phyloP scores from a whole-genome alignment of 2,888 invertebrate genomes.

The Ophioninae sp. region DNA sequence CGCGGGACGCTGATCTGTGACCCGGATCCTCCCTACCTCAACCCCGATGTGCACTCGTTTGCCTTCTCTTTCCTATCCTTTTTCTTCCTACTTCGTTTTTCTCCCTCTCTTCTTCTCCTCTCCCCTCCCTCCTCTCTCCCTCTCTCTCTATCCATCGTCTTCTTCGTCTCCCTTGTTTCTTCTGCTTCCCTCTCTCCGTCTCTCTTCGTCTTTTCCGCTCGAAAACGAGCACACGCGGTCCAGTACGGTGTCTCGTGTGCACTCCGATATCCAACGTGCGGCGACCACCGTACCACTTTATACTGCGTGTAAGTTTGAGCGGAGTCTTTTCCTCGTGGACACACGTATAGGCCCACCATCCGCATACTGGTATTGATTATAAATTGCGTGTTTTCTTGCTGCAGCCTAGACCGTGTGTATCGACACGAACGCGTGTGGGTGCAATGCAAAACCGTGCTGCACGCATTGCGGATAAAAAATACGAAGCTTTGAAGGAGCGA shows the following conservation, averaged over 20 bases:
- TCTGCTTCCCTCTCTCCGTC: slow-evolving; percentile 42
- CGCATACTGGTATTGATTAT: slow-evolving; percentile 45
- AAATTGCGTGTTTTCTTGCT: slow-evolving; percentile 32
- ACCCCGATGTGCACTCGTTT: slow-evolving; percentile 72
- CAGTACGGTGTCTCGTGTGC: slow-evolving; percentile 54
- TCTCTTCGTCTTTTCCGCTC: slow-evolving; percentile 48
- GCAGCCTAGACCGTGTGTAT: slow-evolving; percentile 8
- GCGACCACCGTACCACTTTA: slow-evolving; percentile 35
- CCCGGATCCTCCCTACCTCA: slow-evolving; percentile 81
- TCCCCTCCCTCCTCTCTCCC: slow-evolving; percentile 27
- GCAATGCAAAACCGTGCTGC: slow-evolving; percentile 60
- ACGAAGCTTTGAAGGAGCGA: slow-evolving; percentile 12
- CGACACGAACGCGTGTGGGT: not conserved
- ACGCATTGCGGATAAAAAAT: slow-evolving; percentile 69
- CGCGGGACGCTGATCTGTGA: slow-evolving; percentile 80
- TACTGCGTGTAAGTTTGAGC: slow-evolving; percentile 30
- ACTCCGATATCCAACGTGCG: slow-evolving; percentile 37
- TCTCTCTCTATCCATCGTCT: slow-evolving; percentile 24
- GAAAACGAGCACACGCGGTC: slow-evolving; percentile 49
- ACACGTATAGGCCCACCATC: slow-evolving; percentile 21
- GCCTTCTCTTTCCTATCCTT: slow-evolving; percentile 70
- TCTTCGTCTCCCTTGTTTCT: slow-evolving; percentile 39
- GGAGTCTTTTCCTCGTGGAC: slow-evolving; percentile 24
- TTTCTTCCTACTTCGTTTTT: slow-evolving; percentile 61
- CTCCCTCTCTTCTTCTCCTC: slow-evolving; percentile 36